phyloP scores from a whole-genome alignment of 2,113 vertebrate species.

The Pao palembangensis region DNA sequence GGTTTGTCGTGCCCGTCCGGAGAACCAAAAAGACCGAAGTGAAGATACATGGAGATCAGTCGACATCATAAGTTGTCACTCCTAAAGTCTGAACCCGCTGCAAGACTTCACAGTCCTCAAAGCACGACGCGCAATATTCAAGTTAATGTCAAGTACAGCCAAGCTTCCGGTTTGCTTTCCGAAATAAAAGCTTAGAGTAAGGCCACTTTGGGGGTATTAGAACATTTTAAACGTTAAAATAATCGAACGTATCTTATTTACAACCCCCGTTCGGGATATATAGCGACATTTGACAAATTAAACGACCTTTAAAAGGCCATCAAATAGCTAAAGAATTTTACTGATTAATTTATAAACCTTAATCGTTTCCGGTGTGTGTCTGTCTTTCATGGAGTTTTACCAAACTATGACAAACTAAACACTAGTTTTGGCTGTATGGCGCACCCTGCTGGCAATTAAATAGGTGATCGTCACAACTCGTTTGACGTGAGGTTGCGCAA shows the following conservation, averaged over 20 bases:
- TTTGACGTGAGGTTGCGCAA: conserved; percentile 3
- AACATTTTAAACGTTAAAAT: not conserved
- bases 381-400: conserved; percentile 11
- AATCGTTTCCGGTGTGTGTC: conserved; percentile 6
- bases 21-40: conserved; percentile 12
- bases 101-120: conserved; percentile 53
- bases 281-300: not conserved
- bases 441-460: conserved; percentile 29
- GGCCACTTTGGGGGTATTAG: not conserved
- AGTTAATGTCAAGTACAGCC: rapidly evolving
- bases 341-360: no score
- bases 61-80: conserved; percentile 59
- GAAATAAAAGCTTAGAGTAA: conserved; percentile 32
- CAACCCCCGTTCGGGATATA: no score
- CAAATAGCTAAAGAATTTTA: no score
- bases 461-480: not conserved
- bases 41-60: conserved; percentile 9
- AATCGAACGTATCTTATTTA: no score
- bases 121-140: conserved; percentile 31
- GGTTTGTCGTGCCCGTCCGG: conserved; percentile 14
- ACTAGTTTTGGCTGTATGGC: not conserved
- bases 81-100: conserved; percentile 41
- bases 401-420: not conserved
- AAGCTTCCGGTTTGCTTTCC: conserved; percentile 2
- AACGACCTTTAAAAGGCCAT: not conserved